Conservation (phyloP, 2,888 invertebrate species). For the Steinernema carpocapsae region DNA sequence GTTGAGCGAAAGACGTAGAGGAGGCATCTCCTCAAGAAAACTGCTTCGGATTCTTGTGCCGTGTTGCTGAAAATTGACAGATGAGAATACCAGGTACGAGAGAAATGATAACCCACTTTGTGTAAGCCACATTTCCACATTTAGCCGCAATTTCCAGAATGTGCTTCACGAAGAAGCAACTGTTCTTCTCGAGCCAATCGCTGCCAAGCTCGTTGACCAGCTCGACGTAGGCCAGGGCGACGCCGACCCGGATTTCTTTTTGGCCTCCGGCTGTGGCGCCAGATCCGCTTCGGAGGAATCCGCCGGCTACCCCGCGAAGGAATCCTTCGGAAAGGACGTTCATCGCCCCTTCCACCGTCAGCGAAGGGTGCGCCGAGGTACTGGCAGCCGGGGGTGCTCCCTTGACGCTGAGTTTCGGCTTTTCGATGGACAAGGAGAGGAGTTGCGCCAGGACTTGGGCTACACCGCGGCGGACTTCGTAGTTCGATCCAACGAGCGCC, state of each 20-base stretch:
- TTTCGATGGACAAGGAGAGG: constrained; percentile 75
- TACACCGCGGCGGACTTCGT: constrained; percentile 87
- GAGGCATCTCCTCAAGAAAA: constrained; percentile 95
- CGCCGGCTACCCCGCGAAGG: constrained; percentile 81
- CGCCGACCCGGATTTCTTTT: constrained; percentile 92
- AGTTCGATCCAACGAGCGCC: constrained; percentile 88
- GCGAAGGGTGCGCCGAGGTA: neutral
- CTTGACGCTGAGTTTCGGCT: neutral
- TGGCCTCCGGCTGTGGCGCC: constrained; percentile 84
- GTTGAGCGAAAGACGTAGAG: constrained; percentile 90
- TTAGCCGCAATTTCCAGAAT: constrained; percentile 80
- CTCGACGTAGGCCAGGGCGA: constrained; percentile 94
- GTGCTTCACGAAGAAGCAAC: constrained; percentile 84
- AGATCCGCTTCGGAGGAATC: constrained; percentile 89
- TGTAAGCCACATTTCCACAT: constrained; percentile 53
- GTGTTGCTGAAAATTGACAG: constrained; percentile 47
- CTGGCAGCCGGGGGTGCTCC: constrained; percentile 30
- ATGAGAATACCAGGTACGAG: neutral
- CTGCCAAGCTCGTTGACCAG: constrained; percentile 92
- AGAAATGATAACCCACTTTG: constrained; percentile 48
- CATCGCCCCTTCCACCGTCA: constrained; percentile 82
- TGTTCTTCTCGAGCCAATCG: constrained; percentile 87
- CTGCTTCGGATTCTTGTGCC: constrained; percentile 77
- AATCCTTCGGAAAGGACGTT: constrained; percentile 91
- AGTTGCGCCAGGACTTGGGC: constrained; percentile 88